Base-by-base conservation (phyloP, 2,888 invertebrate species). In the Parthenolecanium corni region DNA sequence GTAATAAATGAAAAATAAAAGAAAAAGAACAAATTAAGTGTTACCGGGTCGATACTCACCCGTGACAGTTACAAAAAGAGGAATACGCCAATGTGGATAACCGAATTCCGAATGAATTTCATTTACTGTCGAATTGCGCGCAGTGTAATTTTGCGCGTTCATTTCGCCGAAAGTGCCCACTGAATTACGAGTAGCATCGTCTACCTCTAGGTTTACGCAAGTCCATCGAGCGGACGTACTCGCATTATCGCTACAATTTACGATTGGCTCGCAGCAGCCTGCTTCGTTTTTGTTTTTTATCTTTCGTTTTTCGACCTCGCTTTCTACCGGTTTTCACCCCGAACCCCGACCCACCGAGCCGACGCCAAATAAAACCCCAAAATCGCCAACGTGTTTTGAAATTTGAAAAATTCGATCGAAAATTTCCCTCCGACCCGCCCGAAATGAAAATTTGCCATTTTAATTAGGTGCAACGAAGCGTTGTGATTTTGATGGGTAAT, bases 141-240 rank as follows among this genome's bases (percentile, higher is more conserved):
- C 16, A 40, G 54, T 40, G 42, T 24, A 54, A 47, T 57, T 57
- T 57, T 57, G 57, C 24, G 47, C 57, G 24, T 46, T 57, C 47
- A 44, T 46, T 57, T 46, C 46, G 31, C 42, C 46, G 46, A 57
- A 36, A 31, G 47, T 40, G 42, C 23, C 42, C 40, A 54, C n/a
- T n/a, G n/a, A n/a, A n/a, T n/a, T n/a, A n/a, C n/a, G n/a, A n/a
- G n/a, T n/a, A n/a, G n/a, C n/a, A n/a, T n/a, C n/a, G n/a, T n/a
- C n/a, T 31, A 31, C 5, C 31, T 31, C 9, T 31, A 31, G 31
- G 5, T 31, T 31, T 9, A 9, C 9, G 31, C 5, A 31, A 36
- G 42, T 54, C 24, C 40, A 38, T n/a, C 24, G 42, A 23, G 23
- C 16, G 40, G 51, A 49, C 38, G 51, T 36, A 18, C 20, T n/a